A percentile compares a stretch with the other conserved stretches of the same genome.
Evolutionary conservation across 2,888 invertebrate genomes (phyloP).

Genomic region (Geophilus truncorum): DNA sequence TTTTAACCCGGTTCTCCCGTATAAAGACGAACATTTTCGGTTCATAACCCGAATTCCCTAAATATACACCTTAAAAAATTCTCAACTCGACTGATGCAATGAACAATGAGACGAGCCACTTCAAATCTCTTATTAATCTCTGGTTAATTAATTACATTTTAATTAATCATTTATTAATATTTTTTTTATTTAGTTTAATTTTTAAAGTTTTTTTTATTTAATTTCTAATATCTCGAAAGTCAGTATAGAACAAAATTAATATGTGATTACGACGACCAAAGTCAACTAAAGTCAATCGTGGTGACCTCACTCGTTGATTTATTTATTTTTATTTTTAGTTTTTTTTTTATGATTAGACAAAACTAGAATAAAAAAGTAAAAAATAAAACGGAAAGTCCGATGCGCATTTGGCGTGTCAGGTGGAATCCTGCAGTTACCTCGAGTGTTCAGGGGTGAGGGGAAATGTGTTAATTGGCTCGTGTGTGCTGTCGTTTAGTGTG

Average conservation of each 20-base stretch:
- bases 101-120: not conserved
- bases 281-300: not conserved
- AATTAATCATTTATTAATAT: not conserved
- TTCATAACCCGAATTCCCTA: too few relatives aligned
- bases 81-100: not conserved
- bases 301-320: not conserved
- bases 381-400: not conserved
- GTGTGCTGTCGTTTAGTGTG: conserved; percentile 27
- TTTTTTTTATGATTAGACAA: not conserved
- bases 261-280: not conserved
- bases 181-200: not conserved
- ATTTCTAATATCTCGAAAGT: not conserved
- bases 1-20: not conserved
- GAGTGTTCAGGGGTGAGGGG: conserved; percentile 15
- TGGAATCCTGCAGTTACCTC: conserved; percentile 25
- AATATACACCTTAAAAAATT: not conserved
- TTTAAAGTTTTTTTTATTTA: not conserved
- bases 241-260: not conserved
- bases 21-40: too few relatives aligned
- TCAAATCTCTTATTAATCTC: too few relatives aligned
- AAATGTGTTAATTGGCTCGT: conserved; percentile 23
- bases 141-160: too few relatives aligned
- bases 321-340: too few relatives aligned
- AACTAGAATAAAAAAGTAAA: not conserved
- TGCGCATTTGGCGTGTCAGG: conserved; percentile 19